phyloP scores from a whole-genome alignment of 2,797 vertebrate genomes.

The Ara ararauna region DNA sequence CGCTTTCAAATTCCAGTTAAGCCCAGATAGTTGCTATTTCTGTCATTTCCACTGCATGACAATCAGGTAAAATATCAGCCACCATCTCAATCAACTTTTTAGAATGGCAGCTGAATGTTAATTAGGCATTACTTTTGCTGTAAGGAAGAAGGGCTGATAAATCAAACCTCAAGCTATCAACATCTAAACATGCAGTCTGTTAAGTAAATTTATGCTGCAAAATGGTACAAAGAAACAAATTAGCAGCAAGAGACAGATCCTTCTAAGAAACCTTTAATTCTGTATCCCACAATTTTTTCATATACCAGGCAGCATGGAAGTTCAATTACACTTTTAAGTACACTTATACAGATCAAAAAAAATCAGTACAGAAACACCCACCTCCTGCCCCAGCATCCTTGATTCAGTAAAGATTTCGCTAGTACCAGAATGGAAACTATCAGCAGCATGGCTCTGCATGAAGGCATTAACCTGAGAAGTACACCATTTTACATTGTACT shows the following conservation, averaged over 20 bases:
- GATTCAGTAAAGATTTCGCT: neutral
- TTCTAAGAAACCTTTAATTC: neutral
- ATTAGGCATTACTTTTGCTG: constrained; percentile 3
- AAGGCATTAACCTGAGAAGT: neutral
- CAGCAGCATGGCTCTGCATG: neutral
- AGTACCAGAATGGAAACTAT: neutral
- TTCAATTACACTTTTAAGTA: neutral
- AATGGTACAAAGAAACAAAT: neutral
- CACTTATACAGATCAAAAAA: neutral
- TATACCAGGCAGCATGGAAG: neutral
- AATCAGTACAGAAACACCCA: neutral
- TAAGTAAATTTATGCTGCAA: neutral
- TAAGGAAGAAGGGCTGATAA: neutral
- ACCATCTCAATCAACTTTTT: constrained; percentile 41
- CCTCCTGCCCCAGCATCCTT: neutral
- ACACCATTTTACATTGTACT: neutral
- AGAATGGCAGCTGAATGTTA: constrained; percentile 18
- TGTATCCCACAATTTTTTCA: neutral
- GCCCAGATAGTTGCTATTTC: constrained; percentile 30
- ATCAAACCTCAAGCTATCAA: constrained; percentile 2
- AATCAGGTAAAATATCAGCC: constrained; percentile 54
- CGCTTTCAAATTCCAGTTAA: constrained; percentile 34
- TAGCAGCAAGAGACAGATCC: neutral
- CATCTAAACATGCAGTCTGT: neutral
- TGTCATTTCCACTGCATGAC: constrained; percentile 23